Evolutionary conservation across 2,797 vertebrate genomes (phyloP).

Genomic region (Chlorospingus flavigularis): DNA sequence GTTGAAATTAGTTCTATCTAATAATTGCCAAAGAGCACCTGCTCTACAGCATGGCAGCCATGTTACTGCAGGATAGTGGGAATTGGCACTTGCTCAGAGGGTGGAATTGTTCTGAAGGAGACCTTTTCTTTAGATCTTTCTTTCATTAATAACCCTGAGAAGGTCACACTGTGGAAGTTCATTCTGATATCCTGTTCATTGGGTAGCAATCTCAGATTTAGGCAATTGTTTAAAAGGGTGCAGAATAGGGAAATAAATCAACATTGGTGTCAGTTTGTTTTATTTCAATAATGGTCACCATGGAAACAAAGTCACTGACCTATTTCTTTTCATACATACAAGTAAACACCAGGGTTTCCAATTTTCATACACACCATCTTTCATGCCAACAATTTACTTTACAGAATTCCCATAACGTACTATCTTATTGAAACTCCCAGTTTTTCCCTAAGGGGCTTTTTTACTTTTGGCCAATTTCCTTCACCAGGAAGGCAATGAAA

Average conservation of each 20-base stretch:
- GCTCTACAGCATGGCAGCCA: background rate
- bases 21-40: background rate
- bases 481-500: background rate
- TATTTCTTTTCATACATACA: conserved; percentile 68
- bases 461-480: background rate
- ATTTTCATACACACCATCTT: conserved; percentile 39
- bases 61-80: background rate
- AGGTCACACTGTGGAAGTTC: background rate
- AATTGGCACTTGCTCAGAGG: background rate
- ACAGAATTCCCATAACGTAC: background rate
- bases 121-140: background rate
- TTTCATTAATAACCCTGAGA: background rate
- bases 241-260: conserved; percentile 58
- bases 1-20: background rate
- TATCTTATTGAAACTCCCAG: background rate
- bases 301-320: conserved; percentile 78
- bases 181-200: conserved; percentile 26
- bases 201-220: conserved; percentile 2
- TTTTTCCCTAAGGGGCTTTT: background rate
- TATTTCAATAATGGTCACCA: conserved; percentile 73
- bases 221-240: conserved; percentile 33
- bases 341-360: conserved; percentile 65
- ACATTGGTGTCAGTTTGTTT: conserved; percentile 67
- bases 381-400: conserved; percentile 7
- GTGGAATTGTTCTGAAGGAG: background rate